Evolutionary conservation across 2,888 invertebrate species (phyloP).

Genomic region (Helobdella robusta): DNA sequence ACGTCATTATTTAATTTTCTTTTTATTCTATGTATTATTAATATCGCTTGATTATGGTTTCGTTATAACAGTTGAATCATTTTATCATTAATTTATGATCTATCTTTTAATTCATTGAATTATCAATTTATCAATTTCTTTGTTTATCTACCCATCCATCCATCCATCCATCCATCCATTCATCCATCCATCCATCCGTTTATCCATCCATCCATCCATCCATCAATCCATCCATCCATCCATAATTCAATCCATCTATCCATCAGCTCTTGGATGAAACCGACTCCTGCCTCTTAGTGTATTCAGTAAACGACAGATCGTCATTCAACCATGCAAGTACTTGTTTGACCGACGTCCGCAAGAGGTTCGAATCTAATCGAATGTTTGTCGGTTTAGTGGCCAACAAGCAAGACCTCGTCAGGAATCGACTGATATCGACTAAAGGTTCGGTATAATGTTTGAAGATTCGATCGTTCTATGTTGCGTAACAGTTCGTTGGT

Average conservation of each 20-base stretch:
- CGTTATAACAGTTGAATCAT: no score
- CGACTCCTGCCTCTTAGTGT: conserved; percentile 28
- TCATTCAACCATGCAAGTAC: conserved; percentile 28
- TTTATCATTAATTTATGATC: background rate
- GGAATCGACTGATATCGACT: conserved; percentile 68
- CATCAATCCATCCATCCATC: no score
- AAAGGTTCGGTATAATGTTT: conserved; percentile 15
- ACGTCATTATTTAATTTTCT: no score
- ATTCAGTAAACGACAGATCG: conserved; percentile 29
- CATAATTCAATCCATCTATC: no score
- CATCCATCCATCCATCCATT: no score
- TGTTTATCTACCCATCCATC: no score
- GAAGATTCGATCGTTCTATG: no score
- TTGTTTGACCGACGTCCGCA: conserved; percentile 17
- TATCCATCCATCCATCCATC: no score
- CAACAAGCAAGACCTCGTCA: conserved; percentile 82
- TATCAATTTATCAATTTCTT: conserved; percentile 2
- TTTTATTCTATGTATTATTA: no score
- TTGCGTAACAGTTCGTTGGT: no score
- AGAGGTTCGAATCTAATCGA: background rate
- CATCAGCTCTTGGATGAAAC: conserved; percentile 20
- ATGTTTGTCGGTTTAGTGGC: conserved; percentile 72
- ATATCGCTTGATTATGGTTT: no score
- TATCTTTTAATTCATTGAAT: background rate
- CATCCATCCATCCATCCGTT: no score